Evolutionary conservation across 2,113 vertebrate genomes (phyloP), one percentile per base, ranked within the genome.

Genomic region (Cebidichthys violaceus): DNA sequence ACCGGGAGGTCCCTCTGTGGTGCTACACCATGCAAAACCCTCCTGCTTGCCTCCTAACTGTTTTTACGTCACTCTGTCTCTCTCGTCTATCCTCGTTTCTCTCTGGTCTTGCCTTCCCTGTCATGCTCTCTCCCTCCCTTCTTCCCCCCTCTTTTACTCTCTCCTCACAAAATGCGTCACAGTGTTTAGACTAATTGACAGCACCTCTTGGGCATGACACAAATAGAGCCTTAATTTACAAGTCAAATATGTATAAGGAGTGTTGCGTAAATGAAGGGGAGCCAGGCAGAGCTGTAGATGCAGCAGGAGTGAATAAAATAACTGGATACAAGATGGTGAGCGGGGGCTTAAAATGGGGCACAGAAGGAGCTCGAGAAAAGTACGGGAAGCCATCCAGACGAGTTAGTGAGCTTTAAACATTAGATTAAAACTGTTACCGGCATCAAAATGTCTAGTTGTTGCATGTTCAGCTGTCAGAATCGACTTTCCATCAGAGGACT

Each of bases 171-270:
- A 83, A 80, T 84, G 83, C 22, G 77, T 89, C 85, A 90, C 37
- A 22, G 86, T 59, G 81, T 92, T 91, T 88, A 89, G 72, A 78
- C 85, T 91, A 91, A 92, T 92, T 93, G 92, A 93, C 90, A 92
- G 89, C 79, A 81, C 78, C 90, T 92, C 83, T 85, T 88, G 86
- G 90, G 91, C 89, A 90, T 85, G 86, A 93, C 90, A 92, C 81
- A 93, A 93, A 93, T 92, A 92, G 89, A 91, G 90, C 60, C 81
- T 45, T 75, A 86, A 92, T 94, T 93, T 93, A 92, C 90, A 93
- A 93, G 90, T 93, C 91, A 93, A 91, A 93, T 92, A 81, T 82
- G 71, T 76, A 81, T 74, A 70, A 79, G 84, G 80, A 85, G 81
- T 29, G 0, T 45, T 64, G 84, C 14, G 31, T 79, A 70, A 88